Conservation (phyloP, 2,797 vertebrate species). For the Crossoptilon crossoptilon region DNA sequence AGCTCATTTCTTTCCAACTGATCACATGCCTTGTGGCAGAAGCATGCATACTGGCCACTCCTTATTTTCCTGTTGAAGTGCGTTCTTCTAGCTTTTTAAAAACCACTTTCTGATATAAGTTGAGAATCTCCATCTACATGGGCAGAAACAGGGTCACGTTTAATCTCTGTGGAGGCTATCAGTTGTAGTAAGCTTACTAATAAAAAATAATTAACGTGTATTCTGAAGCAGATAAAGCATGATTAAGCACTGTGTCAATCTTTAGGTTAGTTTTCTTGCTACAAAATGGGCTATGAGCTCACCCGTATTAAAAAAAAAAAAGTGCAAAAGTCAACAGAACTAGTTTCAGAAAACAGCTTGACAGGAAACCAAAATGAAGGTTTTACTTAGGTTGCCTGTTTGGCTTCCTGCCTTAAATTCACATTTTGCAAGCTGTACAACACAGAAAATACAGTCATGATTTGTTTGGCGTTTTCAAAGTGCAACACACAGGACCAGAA, state of each 20-base stretch:
- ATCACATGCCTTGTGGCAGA: slow-evolving; percentile 40
- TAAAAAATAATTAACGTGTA: neutral
- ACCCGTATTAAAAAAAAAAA: neutral
- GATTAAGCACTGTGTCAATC: neutral
- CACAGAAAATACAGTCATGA: neutral
- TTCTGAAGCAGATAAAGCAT: neutral
- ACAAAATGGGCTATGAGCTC: slow-evolving; percentile 24
- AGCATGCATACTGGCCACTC: neutral
- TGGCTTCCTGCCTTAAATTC: slow-evolving; percentile 37
- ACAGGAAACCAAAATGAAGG: slow-evolving; percentile 53
- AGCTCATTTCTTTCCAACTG: slow-evolving; percentile 9
- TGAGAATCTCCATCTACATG: neutral
- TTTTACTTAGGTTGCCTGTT: slow-evolving; percentile 15
- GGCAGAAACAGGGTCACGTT: neutral
- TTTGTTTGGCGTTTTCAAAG: neutral
- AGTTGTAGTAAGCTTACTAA: neutral
- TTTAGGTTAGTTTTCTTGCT: neutral
- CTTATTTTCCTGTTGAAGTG: slow-evolving; percentile 31
- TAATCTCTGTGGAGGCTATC: neutral
- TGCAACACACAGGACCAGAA: neutral
- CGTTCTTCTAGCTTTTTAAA: slow-evolving; percentile 6
- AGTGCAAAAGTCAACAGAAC: slow-evolving; percentile 36
- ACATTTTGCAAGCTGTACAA: neutral
- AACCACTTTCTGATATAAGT: neutral
- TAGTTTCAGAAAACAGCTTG: slow-evolving; percentile 27